Base-by-base conservation (phyloP, 2,797 vertebrate genomes). In the Pachyuromys duprasi region DNA sequence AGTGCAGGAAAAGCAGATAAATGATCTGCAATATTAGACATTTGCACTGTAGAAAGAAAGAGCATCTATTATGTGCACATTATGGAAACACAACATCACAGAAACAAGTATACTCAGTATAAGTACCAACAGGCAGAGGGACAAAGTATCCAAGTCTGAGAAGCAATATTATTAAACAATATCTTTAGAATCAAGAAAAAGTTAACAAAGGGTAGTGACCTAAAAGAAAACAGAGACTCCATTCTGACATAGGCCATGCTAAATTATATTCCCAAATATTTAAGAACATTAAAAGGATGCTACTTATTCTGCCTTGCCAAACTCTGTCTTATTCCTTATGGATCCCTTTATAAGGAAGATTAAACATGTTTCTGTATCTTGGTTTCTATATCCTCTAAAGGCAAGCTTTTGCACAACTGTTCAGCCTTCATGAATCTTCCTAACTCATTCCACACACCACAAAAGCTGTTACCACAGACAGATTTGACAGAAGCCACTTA, bases 401-500 rank as follows among this genome's bases (percentile, higher is more conserved):
- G 70, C n/a, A 89, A 86, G 7, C 20, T n/a, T 69, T 96, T 95
- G 78, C 20, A 92, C 9, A 92, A 83, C 45, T 96, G 33, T 89
- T 94, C 8, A 31, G n/a, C 65, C 91, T 91, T 87, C 79, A 91
- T 26, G 70, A 57, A 62, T 39, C 70, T 79, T 95, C 91, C 39
- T 95, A 87, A 95, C 39, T 87, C 91, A n/a, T 69, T 8, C 60
- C 80, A 89, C 60, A 70, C 70, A 94, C 74, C 3, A 5, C 82
- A 88, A 93, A 94, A 94, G 63, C 55, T 55, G 2, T 86, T 92
- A 76, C 42, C 28, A 72, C 79, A 95, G 63, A 95, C 93, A 65
- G 60, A 39, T 97, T 91, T 89, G 63, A 93, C 86, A 95, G 65
- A 89, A 82, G 12, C 33, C 84, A 90, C 42, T 95, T 92, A 91